These are phyloP conservation scores for Ephydatia muelleri DNA, from an alignment of 37 sponge, comb jelly and placozoan species.

Conservation along the genomic window DNA sequence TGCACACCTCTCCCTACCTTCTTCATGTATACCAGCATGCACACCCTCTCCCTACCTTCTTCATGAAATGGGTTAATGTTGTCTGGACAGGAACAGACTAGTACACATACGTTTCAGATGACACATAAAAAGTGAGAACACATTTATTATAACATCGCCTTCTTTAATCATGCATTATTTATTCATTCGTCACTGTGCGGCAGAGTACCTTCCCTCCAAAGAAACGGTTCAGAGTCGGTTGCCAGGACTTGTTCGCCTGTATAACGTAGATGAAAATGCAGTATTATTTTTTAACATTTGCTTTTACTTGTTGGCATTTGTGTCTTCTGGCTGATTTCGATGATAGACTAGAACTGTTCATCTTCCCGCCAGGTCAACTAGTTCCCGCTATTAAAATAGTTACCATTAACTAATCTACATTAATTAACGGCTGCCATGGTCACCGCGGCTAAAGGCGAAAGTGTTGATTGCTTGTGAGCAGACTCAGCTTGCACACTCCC, in stretches of 20 bases:
- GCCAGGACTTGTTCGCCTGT: constrained; percentile 4
- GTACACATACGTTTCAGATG: not conserved
- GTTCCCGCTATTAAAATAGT: not conserved
- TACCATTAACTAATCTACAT: not conserved
- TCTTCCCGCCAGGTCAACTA: not conserved
- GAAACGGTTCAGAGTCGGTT: constrained; percentile 31
- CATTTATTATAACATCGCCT: not conserved
- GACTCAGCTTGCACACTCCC: too few relatives aligned
- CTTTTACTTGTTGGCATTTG: not conserved
- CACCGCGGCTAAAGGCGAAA: not conserved
- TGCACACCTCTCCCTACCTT: too few relatives aligned
- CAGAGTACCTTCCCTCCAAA: constrained; percentile 46
- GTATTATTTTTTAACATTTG: not conserved
- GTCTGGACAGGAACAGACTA: constrained; percentile 41
- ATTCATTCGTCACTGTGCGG: not conserved
- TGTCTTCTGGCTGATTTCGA: not conserved
- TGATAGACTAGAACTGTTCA: not conserved
- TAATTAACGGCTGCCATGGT: not conserved
- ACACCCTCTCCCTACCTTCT: constrained; percentile 4
- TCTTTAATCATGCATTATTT: not conserved
- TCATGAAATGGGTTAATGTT: constrained; percentile 31
- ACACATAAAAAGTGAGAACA: not conserved
- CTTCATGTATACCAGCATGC: not conserved
- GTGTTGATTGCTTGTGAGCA: too few relatives aligned
- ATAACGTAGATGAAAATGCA: not conserved